These are phyloP conservation scores for Theristicus caerulescens DNA, from an alignment of 2,113 vertebrate genomes.

Conservation along the genomic window DNA sequence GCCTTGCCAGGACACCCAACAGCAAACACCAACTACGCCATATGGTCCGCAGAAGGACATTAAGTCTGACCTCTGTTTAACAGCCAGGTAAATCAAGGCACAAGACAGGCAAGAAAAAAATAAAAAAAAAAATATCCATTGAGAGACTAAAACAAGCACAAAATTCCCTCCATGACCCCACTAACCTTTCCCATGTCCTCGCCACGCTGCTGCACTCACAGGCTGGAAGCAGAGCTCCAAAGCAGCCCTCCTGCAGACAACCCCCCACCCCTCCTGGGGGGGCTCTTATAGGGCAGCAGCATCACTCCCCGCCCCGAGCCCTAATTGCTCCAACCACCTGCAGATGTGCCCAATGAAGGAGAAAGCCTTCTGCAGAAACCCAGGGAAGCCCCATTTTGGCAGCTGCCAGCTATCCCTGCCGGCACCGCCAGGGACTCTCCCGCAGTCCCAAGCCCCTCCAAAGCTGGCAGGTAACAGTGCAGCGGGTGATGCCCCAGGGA, in stretches of 20 bases:
- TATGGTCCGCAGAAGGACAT: fast-evolving
- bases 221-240: fast-evolving
- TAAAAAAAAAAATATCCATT: too few relatives aligned
- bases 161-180: fast-evolving
- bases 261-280: fast-evolving
- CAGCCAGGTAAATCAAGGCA: not conserved
- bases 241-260: not conserved
- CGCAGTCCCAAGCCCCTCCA: fast-evolving
- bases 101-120: not conserved
- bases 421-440: not conserved
- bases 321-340: not conserved
- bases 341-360: not conserved
- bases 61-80: fast-evolving
- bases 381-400: not conserved
- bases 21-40: not conserved
- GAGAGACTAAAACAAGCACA: not conserved
- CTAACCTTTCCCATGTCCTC: not conserved
- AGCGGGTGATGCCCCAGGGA: fast-evolving
- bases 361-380: not conserved
- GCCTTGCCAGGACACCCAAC: not conserved
- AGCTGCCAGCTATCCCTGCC: not conserved
- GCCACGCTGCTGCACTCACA: fast-evolving
- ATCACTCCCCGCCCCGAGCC: fast-evolving
- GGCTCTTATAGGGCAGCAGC: not conserved
- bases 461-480: not conserved